These are phyloP conservation scores for Caenorhabditis afra DNA, from an alignment of 2,888 invertebrate genomes.

Conservation along the genomic window DNA sequence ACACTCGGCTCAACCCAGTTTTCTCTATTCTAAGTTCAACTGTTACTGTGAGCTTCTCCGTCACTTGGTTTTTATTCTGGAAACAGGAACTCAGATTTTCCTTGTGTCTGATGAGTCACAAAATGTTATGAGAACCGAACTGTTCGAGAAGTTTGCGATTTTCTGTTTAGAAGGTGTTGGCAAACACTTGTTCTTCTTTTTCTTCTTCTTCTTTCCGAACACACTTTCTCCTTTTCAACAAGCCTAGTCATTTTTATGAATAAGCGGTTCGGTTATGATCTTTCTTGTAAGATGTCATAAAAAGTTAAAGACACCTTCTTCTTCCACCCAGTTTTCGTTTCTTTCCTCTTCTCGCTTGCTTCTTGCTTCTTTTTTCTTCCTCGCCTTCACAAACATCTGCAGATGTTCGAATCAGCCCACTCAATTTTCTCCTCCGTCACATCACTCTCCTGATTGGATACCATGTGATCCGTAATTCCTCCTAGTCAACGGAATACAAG, in stretches of 20 bases:
- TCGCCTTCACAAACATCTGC: no score
- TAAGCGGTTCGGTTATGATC: conserved; percentile 29
- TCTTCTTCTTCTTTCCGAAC: conserved; percentile 13
- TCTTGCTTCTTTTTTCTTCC: no score
- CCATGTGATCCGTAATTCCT: no score
- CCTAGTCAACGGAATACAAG: no score
- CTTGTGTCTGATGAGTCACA: conserved; percentile 36
- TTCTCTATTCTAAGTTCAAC: no score
- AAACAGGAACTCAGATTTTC: conserved; percentile 2
- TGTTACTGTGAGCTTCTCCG: no score
- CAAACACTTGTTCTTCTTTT: conserved; percentile 14
- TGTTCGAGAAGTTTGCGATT: not conserved
- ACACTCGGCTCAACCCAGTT: conserved; percentile 1
- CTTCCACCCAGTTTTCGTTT: conserved; percentile 1
- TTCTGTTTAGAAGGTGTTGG: conserved; percentile 2
- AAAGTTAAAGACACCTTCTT: conserved; percentile 14
- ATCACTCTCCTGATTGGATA: not conserved
- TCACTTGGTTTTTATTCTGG: no score
- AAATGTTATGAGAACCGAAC: conserved; percentile 43
- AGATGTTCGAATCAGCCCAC: no score
- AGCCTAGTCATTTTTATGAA: conserved; percentile 35
- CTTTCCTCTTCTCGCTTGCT: conserved; percentile 12
- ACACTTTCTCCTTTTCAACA: not conserved
- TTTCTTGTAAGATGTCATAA: conserved; percentile 35
- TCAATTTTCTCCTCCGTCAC: conserved; percentile 6